Evolutionary conservation across 2,797 vertebrate species (phyloP).

Genomic region (Rhabdomys pumilio): DNA sequence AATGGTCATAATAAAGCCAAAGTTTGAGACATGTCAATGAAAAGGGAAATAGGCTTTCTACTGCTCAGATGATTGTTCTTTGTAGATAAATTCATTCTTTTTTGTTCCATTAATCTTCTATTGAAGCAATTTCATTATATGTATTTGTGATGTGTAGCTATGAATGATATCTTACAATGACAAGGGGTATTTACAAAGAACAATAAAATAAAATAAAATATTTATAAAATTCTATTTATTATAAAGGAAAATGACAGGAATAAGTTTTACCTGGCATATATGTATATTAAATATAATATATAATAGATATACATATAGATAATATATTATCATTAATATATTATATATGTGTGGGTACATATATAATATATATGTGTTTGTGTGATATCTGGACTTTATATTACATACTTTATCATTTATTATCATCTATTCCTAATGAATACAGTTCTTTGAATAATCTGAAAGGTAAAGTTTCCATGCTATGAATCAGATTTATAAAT

Average conservation of each 20-base stretch:
- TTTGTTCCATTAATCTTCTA: neutral
- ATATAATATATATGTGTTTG: too few species aligned
- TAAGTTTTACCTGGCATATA: too few species aligned
- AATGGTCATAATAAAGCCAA: neutral
- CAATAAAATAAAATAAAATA: neutral
- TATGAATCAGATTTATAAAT: neutral
- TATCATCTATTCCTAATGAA: neutral
- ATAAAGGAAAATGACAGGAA: neutral
- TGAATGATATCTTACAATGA: neutral
- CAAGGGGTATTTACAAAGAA: neutral
- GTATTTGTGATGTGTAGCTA: neutral
- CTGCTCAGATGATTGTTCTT: neutral
- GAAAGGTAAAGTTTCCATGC: neutral
- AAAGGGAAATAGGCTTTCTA: neutral
- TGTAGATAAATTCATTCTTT: neutral
- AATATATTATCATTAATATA: too few species aligned
- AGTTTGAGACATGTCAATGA: neutral
- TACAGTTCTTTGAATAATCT: neutral
- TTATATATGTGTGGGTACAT: neutral
- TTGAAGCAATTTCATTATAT: neutral
- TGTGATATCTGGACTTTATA: neutral
- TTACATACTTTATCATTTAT: neutral
- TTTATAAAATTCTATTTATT: neutral
- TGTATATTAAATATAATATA: neutral
- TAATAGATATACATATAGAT: too few species aligned